These are phyloP conservation scores for Ascidia mentula DNA, from an alignment of 23 tunicate species.

Conservation along the genomic window DNA sequence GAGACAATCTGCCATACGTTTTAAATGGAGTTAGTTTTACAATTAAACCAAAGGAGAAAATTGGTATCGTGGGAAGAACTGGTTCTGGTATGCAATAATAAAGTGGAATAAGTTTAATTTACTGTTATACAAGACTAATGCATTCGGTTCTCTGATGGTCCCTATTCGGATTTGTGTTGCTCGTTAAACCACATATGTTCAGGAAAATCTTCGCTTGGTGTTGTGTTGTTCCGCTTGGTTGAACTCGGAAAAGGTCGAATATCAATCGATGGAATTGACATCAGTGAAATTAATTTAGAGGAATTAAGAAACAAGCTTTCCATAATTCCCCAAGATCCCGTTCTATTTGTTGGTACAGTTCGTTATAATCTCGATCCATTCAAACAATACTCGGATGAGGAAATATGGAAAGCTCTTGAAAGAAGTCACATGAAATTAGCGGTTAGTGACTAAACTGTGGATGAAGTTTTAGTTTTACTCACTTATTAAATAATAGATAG, in stretches of 20 bases:
- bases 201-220: constrained; percentile 87
- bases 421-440: constrained; percentile 73
- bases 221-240: constrained; percentile 64
- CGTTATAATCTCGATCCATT: constrained; percentile 95
- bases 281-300: constrained; percentile 28
- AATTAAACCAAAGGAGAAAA: constrained; percentile 72
- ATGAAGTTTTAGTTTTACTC: constrained; percentile 9
- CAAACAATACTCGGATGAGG: constrained; percentile 73
- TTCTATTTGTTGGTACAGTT: constrained; percentile 80
- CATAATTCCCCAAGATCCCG: constrained; percentile 95
- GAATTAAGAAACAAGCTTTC: constrained; percentile 64
- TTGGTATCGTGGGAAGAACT: constrained; percentile 95
- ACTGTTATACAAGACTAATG: no score
- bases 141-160: no score
- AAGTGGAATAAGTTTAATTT: no score
- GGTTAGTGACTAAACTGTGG: constrained; percentile 19
- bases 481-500: constrained; percentile 9
- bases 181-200: no score
- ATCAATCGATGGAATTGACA: constrained; percentile 56
- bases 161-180: no score
- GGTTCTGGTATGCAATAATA: constrained; percentile 89
- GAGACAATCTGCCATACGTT: constrained; percentile 66
- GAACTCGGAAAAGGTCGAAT: constrained; percentile 51
- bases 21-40: constrained; percentile 47
- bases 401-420: constrained; percentile 89